Evolutionary conservation across 2,113 vertebrate species (phyloP), one percentile per base, ranked within the genome.

Genomic region (Odocoileus hemionus): DNA sequence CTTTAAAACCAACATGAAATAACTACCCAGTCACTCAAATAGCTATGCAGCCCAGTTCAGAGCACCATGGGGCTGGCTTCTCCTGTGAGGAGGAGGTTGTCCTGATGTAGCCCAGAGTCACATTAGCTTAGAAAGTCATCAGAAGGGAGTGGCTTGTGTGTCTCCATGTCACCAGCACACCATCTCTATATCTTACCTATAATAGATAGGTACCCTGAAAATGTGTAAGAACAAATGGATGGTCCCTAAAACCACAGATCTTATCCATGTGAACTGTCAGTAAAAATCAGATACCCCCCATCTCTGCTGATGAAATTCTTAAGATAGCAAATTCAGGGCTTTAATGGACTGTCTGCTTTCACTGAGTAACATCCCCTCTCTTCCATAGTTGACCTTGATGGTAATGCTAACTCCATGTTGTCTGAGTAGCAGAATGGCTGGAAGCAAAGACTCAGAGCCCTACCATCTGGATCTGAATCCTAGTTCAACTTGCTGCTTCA

Each of bases 401-500:
- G 67, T 50, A 26, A 33, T 89, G 79, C 80, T 54, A 89, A 54
- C 33, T 39, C 17, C 14, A 52, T 92, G 55, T 58, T 52, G 7
- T 60, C 12, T 43, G 19, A 80, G 84, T 33, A 55, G 60, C 28
- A 57, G 61, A 82, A 25, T 13, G n/a, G 36, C 67, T 55, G n/a
- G n/a, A 78, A 58, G 61, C 39, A 26, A 52, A 86, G n/a, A 28
- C 52, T 21, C 79, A 58, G 89, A 90, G 74, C 26, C 6, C 61
- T 7, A 23, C 30, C 61, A 30, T 36, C 21, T 74, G 21, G 45
- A 50, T 76, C 25, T 47, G 58, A 67, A 82, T 83, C 47, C 39
- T 86, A 70, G 47, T 94, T 78, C 78, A 33, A 11, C 50, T 93
- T 83, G 25, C 93, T 83, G 39, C 52, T 45, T 86, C 30, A 23